These are phyloP conservation scores for Magallana angulata DNA, from an alignment of 1,140 invertebrate species.

Conservation along the genomic window DNA sequence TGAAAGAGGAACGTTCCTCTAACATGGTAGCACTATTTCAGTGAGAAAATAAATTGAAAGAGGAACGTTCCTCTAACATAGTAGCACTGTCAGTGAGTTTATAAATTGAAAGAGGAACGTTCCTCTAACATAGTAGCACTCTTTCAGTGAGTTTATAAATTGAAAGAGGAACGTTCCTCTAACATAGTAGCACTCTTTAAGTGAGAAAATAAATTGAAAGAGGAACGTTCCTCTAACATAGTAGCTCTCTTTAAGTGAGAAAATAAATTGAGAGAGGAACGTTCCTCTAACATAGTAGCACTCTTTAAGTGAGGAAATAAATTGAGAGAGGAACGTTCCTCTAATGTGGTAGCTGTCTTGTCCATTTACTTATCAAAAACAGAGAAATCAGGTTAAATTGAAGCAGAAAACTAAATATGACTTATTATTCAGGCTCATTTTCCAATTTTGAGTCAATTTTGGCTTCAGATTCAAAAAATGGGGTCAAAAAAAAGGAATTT, in stretches of 20 bases:
- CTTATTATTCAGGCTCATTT: neutral
- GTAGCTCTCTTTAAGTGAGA: no score
- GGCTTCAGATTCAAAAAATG: neutral
- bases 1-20: neutral
- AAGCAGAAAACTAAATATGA: neutral
- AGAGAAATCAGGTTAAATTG: neutral
- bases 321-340: neutral
- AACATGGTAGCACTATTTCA: neutral
- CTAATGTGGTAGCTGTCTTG: neutral
- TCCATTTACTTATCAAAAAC: neutral
- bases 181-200: no score
- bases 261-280: neutral
- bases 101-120: neutral
- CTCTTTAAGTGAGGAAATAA: no score
- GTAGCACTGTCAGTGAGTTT: no score
- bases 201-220: no score
- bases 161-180: neutral
- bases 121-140: neutral
- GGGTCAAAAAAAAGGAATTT: constrained; percentile 16
- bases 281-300: neutral
- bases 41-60: no score
- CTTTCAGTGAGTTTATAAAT: neutral
- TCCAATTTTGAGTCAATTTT: neutral
- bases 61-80: no score
- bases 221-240: no score